These are phyloP conservation scores for Nothocercus julius DNA, from an alignment of 2,113 vertebrate species.

Conservation along the genomic window DNA sequence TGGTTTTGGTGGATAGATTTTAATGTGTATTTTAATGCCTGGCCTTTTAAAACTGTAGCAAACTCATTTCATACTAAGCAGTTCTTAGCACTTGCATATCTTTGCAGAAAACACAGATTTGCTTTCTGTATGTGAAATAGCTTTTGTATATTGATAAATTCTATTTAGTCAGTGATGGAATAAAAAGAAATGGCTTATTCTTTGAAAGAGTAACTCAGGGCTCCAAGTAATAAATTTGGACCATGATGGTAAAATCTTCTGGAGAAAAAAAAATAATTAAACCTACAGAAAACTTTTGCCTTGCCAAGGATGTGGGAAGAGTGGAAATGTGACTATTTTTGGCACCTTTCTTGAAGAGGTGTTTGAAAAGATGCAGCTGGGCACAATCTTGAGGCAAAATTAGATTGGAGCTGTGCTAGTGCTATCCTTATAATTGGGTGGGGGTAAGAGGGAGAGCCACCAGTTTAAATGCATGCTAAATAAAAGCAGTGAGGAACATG, in stretches of 20 bases:
- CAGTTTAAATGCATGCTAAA: background rate
- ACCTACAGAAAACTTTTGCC: background rate
- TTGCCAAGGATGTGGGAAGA: background rate
- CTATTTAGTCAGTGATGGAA: background rate
- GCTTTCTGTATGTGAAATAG: background rate
- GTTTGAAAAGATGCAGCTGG: background rate
- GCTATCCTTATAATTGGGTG: background rate
- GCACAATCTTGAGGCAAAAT: background rate
- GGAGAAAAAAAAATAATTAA: background rate
- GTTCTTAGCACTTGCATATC: background rate
- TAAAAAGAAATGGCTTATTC: background rate
- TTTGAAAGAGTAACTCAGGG: background rate
- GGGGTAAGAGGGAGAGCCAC: background rate
- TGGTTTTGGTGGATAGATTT: background rate
- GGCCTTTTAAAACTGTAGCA: background rate
- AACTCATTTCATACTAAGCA: background rate
- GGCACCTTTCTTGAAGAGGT: background rate
- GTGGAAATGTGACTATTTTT: background rate
- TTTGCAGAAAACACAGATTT: background rate
- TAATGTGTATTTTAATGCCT: background rate
- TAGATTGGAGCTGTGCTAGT: background rate
- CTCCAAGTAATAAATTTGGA: background rate
- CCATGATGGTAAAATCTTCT: background rate
- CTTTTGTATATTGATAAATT: background rate
- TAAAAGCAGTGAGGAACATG: background rate